These are phyloP conservation scores for Arion vulgaris DNA, from an alignment of 1,140 invertebrate species.

Conservation along the genomic window DNA sequence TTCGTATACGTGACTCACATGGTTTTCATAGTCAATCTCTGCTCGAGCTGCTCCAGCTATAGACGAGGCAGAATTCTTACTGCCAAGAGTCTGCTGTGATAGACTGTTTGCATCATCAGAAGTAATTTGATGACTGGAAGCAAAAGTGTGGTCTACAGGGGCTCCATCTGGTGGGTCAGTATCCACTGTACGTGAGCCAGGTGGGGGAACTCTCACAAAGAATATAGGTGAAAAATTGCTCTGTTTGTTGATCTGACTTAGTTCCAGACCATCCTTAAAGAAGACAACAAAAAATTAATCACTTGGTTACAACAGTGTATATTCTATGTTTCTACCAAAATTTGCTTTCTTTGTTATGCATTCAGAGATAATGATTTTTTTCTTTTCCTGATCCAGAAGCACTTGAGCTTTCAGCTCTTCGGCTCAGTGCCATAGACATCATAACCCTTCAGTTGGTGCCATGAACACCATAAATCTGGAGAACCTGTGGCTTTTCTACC, in stretches of 20 bases:
- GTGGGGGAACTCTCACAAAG: slow-evolving; percentile 74
- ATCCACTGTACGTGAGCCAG: slow-evolving; percentile 48
- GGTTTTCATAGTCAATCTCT: not conserved
- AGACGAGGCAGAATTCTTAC: not conserved
- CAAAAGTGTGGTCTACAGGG: slow-evolving; percentile 24
- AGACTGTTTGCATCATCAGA: not conserved
- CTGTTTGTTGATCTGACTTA: slow-evolving; percentile 12
- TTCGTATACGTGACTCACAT: slow-evolving; percentile 8
- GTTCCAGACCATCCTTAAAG: slow-evolving; percentile 21
- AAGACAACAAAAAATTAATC: not conserved
- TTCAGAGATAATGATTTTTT: too few relatives aligned
- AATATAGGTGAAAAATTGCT: slow-evolving; percentile 74
- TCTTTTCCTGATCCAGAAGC: too few relatives aligned
- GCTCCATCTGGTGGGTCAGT: slow-evolving; percentile 55
- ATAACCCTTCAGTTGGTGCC: too few relatives aligned
- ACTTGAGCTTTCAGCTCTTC: too few relatives aligned
- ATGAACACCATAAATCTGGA: too few relatives aligned
- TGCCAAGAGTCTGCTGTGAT: not conserved
- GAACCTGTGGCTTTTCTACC: too few relatives aligned
- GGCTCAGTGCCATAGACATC: too few relatives aligned
- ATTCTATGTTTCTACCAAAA: too few relatives aligned
- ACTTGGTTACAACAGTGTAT: too few relatives aligned
- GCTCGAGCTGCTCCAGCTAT: not conserved
- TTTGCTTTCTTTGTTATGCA: too few relatives aligned
- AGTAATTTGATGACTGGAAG: not conserved